These are phyloP conservation scores for Colinus virginianus DNA, from an alignment of 2,113 vertebrate genomes.

Conservation along the genomic window DNA sequence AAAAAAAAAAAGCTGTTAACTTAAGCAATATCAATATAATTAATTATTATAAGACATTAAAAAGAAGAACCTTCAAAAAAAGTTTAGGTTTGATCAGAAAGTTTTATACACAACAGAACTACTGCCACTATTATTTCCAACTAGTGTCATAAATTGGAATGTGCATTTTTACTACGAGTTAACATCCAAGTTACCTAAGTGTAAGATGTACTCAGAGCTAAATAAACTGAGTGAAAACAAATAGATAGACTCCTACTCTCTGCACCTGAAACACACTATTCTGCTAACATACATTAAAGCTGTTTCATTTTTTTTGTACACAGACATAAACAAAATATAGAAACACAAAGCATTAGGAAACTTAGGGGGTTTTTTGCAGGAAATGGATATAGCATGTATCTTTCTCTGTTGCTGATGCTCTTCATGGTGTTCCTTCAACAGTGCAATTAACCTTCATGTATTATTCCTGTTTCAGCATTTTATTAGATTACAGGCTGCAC, in stretches of 20 bases:
- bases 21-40: slow-evolving; percentile 20
- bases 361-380: neutral
- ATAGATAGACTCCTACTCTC: neutral
- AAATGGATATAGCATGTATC: neutral
- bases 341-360: neutral
- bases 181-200: neutral
- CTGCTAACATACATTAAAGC: neutral
- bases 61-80: too few species aligned
- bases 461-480: slow-evolving; percentile 20
- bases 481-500: neutral
- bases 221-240: neutral
- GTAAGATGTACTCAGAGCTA: neutral
- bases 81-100: neutral
- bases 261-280: neutral
- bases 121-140: neutral
- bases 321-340: neutral
- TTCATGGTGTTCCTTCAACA: neutral
- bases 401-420: neutral
- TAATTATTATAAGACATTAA: neutral
- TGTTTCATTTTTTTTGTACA: neutral
- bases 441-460: neutral
- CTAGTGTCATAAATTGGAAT: neutral
- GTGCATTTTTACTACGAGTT: neutral
- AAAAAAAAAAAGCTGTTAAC: neutral
- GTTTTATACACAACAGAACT: neutral